Conservation (phyloP, 2,797 vertebrate species). For the Glyptemys insculpta region DNA sequence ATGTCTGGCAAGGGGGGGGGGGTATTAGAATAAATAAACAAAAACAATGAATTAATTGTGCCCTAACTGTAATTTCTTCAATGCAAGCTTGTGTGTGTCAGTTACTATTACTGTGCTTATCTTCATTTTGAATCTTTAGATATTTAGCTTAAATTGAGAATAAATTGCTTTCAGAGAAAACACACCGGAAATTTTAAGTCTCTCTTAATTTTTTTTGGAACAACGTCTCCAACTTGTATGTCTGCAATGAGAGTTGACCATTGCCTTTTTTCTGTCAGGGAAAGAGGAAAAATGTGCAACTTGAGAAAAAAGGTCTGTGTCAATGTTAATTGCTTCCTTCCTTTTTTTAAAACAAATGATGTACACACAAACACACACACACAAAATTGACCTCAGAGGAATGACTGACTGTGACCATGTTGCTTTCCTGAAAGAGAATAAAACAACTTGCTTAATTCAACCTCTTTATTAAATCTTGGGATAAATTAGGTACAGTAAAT, state of each 20-base stretch:
- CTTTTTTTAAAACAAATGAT: background rate
- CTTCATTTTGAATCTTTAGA: background rate
- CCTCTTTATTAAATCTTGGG: too few relatives aligned
- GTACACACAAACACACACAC: too few relatives aligned
- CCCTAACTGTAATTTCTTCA: background rate
- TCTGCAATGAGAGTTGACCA: background rate
- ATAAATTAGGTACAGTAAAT: too few relatives aligned
- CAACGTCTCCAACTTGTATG: too few relatives aligned
- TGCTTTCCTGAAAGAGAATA: too few relatives aligned
- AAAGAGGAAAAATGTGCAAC: background rate
- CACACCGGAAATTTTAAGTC: too few relatives aligned
- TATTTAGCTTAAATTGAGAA: background rate
- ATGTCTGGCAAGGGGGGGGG: background rate
- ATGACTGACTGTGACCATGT: too few relatives aligned
- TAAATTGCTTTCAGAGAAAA: background rate
- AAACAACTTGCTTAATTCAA: too few relatives aligned
- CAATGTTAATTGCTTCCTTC: background rate
- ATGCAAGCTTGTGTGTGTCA: background rate
- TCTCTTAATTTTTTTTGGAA: too few relatives aligned
- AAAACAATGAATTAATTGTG: background rate
- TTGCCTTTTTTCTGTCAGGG: background rate
- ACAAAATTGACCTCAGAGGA: too few relatives aligned
- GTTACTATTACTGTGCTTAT: background rate
- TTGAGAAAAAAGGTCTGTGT: background rate
- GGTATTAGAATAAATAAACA: background rate